Evolutionary conservation across 2,888 invertebrate genomes (phyloP), one percentile per base, ranked within the genome.

Genomic region (Epinotia ramella): DNA sequence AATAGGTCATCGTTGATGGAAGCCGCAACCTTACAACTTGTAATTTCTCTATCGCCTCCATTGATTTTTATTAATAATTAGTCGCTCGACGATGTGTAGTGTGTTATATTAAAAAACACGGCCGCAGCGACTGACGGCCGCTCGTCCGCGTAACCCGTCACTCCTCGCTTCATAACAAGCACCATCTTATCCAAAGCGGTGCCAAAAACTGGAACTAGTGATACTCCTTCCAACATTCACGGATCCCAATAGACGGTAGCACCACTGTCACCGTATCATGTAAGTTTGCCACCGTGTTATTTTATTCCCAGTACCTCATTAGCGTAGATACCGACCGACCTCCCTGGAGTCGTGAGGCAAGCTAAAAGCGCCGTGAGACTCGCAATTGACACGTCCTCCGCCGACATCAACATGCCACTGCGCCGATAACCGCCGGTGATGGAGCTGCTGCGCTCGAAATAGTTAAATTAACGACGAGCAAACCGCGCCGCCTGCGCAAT

Each of bases 31-130:
- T 18, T 57, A 56, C 62, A n/a, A 24, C 24, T 28, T 66, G 62
- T 57, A 46, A 67, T 56, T 62, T 40, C 53, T 57, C 63, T 67
- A 33, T 46, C 71, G 64, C 66, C 53, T 16, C 11, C 46, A 49
- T 28, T 7, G 71, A 72, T 72, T 57, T 67, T 76, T 67, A 76
- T 76, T 76, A 72, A 76, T 76, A 72, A 76, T 76, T 66, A 76
- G 62, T 57, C 66, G 72, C 70, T 71, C 67, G 67, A 18, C 40
- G 73, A 40, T 57, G 64, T 59, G 68, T 53, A 13, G 33, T 24
- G 57, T 12, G 18, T 44, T 24, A 64, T 46, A 40, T 11, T 11
- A 44, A 20, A 16, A 40, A 24, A 12, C 33, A 40, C 9, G 44
- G 63, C 44, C 62, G 74, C 57, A n/a, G 73, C 16, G 12, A 24